Percentiles rank a stretch among this genome's conserved stretches.
Evolutionary conservation across 2,888 invertebrate genomes (phyloP).

Genomic region (Orchesella flavescens): DNA sequence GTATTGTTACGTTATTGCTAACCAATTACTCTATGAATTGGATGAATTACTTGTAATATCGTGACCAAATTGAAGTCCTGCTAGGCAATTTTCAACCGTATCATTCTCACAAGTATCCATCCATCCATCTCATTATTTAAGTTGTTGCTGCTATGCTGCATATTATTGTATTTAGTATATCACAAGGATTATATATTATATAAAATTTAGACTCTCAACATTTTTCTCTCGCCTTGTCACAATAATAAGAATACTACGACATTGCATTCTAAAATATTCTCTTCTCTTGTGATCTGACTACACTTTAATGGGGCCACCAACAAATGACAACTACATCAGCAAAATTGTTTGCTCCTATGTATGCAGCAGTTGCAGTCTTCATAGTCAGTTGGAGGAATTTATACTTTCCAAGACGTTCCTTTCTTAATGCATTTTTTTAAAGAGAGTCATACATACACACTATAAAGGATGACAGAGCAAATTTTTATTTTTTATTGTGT

Average conservation of each 20-base stretch:
- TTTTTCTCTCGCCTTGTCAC: constrained; percentile 29
- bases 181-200: neutral
- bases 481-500: constrained; percentile 43
- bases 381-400: constrained; percentile 39
- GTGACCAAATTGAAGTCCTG: constrained; percentile 51
- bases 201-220: neutral
- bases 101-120: constrained; percentile 30
- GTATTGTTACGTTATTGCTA: constrained; percentile 25
- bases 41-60: constrained; percentile 47
- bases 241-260: constrained; percentile 9
- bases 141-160: constrained; percentile 9
- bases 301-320: constrained; percentile 42
- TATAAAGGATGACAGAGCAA: constrained; percentile 46
- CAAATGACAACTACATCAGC: neutral
- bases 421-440: neutral
- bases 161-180: neutral
- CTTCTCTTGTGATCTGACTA: constrained; percentile 16
- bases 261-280: constrained; percentile 29
- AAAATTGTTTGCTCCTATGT: neutral
- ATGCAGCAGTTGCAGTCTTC: neutral
- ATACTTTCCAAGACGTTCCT: constrained; percentile 47
- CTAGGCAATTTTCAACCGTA: constrained; percentile 17
- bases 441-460: neutral
- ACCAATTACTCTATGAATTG: constrained; percentile 50
- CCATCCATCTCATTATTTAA: constrained; percentile 21